A percentile compares a stretch with the other conserved stretches of the same genome.
phyloP scores from a whole-genome alignment of 2,888 invertebrate genomes.

The Julus scandinavius region DNA sequence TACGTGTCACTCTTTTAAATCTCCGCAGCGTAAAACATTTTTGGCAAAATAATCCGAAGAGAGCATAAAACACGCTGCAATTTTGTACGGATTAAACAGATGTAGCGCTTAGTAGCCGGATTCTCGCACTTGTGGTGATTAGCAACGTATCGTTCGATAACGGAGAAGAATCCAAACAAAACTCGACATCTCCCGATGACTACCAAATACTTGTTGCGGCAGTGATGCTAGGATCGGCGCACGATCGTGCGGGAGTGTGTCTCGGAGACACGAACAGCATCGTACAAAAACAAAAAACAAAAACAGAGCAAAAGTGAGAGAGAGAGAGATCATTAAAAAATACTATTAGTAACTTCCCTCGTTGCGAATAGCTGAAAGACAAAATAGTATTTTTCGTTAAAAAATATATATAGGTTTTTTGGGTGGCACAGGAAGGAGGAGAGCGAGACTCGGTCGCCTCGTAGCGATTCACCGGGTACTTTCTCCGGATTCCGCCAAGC shows the following conservation, averaged over 20 bases:
- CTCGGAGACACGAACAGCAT: not conserved
- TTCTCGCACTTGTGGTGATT: too few relatives aligned
- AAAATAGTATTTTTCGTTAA: not conserved
- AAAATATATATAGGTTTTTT: not conserved
- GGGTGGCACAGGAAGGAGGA: not conserved
- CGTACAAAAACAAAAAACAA: not conserved
- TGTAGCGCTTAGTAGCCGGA: too few relatives aligned
- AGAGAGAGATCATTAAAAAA: not conserved
- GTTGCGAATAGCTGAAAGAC: not conserved
- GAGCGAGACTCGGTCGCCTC: not conserved
- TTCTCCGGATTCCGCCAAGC: slow-evolving; percentile 1
- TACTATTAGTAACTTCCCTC: not conserved
- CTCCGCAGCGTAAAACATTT: too few relatives aligned
- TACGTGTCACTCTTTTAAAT: too few relatives aligned
- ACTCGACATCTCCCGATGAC: not conserved
- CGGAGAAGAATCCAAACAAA: not conserved
- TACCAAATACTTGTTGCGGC: not conserved
- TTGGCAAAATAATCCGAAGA: too few relatives aligned
- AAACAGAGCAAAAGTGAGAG: too few relatives aligned
- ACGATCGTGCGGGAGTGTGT: not conserved
- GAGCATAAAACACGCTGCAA: too few relatives aligned
- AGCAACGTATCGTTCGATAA: not conserved
- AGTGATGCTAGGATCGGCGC: not conserved
- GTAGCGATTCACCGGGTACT: not conserved
- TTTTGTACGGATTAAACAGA: too few relatives aligned